These are phyloP conservation scores for Simalia tracyae DNA, from an alignment of 2,797 vertebrate genomes.

Conservation along the genomic window DNA sequence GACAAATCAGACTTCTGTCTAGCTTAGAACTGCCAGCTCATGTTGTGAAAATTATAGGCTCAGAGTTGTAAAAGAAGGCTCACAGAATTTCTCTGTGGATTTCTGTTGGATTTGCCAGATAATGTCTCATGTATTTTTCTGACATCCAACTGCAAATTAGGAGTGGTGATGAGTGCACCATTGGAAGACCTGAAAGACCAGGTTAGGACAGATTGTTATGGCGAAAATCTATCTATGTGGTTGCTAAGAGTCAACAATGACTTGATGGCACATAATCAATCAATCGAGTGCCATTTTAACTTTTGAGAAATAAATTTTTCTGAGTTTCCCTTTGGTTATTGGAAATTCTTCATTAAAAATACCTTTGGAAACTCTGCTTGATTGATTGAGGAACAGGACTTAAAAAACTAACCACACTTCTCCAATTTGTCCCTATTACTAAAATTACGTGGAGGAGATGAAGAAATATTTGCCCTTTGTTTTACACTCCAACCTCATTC, in stretches of 20 bases:
- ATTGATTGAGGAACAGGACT: background rate
- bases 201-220: background rate
- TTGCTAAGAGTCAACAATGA: background rate
- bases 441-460: background rate
- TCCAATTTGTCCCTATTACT: background rate
- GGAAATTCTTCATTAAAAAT: background rate
- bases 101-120: slow-evolving; percentile 38
- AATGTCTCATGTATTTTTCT: slow-evolving; percentile 6
- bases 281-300: background rate
- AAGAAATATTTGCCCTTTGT: background rate
- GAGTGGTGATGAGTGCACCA: background rate
- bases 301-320: background rate
- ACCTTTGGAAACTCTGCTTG: background rate
- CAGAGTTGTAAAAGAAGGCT: slow-evolving; percentile 39
- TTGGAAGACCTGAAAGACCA: background rate
- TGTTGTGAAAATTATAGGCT: slow-evolving; percentile 51
- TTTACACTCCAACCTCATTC: background rate
- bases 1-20: slow-evolving; percentile 19
- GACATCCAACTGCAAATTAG: slow-evolving; percentile 30
- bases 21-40: slow-evolving; percentile 46
- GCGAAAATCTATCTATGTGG: background rate
- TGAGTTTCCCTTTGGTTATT: background rate
- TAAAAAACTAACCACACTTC: background rate
- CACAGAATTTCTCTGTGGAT: slow-evolving; percentile 46
- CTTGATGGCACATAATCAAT: background rate